Evolutionary conservation across 2,888 invertebrate genomes (phyloP).

Genomic region (Abrostola triplasia): DNA sequence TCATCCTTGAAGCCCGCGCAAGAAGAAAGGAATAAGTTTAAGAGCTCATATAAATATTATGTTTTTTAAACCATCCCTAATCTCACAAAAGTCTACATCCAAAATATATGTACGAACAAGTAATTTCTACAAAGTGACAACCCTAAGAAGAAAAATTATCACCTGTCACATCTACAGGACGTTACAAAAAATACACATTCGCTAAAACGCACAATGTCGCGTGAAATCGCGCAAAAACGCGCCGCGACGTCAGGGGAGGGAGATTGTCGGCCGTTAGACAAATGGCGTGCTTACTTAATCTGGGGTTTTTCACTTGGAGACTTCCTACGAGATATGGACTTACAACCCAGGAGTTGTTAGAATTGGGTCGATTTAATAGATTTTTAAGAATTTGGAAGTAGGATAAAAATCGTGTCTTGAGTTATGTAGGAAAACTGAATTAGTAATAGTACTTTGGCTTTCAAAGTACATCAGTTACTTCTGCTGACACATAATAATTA

Average conservation of each 20-base stretch:
- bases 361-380: slow-evolving; percentile 7
- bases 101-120: neutral
- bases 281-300: slow-evolving; percentile 61
- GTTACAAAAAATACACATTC: slow-evolving; percentile 57
- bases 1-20: too few relatives aligned
- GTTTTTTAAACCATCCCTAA: too few relatives aligned
- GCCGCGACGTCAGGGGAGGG: slow-evolving; percentile 23
- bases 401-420: neutral
- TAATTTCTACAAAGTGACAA: slow-evolving; percentile 9
- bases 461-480: too few relatives aligned
- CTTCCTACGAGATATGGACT: slow-evolving; percentile 4
- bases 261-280: slow-evolving; percentile 59
- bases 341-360: slow-evolving; percentile 19
- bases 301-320: slow-evolving; percentile 51
- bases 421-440: too few relatives aligned
- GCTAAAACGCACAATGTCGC: slow-evolving; percentile 53
- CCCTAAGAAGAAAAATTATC: slow-evolving; percentile 50
- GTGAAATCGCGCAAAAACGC: slow-evolving; percentile 52
- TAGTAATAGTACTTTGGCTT: too few relatives aligned
- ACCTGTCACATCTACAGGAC: slow-evolving; percentile 56
- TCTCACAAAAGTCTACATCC: too few relatives aligned
- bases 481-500: too few relatives aligned
- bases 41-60: too few relatives aligned
- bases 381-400: neutral
- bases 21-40: too few relatives aligned